phyloP scores from a whole-genome alignment of 1,140 invertebrate species.

The Nebria ingens region DNA sequence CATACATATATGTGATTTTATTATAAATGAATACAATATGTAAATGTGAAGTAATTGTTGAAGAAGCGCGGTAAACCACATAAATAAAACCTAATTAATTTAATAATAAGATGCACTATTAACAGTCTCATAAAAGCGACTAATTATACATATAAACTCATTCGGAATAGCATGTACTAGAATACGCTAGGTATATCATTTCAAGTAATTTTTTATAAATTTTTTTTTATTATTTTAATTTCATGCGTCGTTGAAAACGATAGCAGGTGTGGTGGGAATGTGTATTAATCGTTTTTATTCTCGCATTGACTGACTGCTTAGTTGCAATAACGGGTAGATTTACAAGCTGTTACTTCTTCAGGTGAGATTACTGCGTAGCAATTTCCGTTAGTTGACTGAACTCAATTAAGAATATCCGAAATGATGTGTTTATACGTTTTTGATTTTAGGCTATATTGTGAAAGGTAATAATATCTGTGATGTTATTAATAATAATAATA shows the following conservation, averaged over 20 bases:
- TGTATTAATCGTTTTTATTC: no score
- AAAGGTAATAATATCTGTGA: no score
- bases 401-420: no score
- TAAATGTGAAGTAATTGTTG: neutral
- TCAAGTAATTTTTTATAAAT: neutral
- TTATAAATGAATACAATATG: neutral
- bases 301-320: no score
- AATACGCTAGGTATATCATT: neutral
- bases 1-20: neutral
- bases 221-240: constrained; percentile 1
- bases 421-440: no score
- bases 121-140: no score
- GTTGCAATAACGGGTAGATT: no score
- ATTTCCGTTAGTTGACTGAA: neutral
- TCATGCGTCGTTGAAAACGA: neutral
- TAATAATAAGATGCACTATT: neutral
- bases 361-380: no score
- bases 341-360: no score
- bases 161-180: neutral
- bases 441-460: no score
- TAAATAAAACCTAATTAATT: neutral
- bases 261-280: no score
- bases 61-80: neutral
- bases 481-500: no score
- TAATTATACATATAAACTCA: neutral